phyloP scores from a whole-genome alignment of 2,113 vertebrate species.

The Stegostoma tigrinum region DNA sequence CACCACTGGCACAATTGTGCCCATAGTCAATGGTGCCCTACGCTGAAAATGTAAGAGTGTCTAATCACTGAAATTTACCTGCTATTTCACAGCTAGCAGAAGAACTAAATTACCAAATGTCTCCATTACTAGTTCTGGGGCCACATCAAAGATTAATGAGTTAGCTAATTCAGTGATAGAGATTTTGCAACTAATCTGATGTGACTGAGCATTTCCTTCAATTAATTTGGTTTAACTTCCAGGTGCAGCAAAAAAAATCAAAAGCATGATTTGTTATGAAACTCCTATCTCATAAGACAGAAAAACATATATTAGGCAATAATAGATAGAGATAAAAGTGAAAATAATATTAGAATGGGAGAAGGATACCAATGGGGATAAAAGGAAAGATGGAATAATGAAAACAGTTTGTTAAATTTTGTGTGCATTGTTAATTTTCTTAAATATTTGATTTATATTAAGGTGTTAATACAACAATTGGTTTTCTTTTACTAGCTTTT shows the following conservation, averaged over 20 bases:
- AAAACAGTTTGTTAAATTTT: neutral
- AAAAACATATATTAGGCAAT: neutral
- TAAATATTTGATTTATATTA: neutral
- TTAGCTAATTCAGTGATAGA: neutral
- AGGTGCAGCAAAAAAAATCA: neutral
- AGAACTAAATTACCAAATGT: neutral
- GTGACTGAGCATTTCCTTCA: neutral
- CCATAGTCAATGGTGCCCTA: neutral
- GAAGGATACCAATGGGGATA: neutral
- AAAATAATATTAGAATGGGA: neutral
- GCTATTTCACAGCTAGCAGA: neutral
- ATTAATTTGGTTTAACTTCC: neutral
- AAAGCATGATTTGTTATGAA: neutral
- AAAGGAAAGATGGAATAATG: neutral
- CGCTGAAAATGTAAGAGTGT: neutral
- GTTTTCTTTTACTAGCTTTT: neutral
- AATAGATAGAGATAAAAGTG: neutral
- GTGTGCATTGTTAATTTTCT: neutral
- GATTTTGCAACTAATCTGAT: neutral
- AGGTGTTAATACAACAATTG: neutral
- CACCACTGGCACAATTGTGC: neutral
- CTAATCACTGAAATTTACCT: neutral
- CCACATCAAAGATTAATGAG: neutral
- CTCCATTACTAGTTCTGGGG: neutral
- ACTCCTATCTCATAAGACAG: neutral